phyloP scores from a whole-genome alignment of 1,140 invertebrate genomes.

The Vollenhovia emeryi region DNA sequence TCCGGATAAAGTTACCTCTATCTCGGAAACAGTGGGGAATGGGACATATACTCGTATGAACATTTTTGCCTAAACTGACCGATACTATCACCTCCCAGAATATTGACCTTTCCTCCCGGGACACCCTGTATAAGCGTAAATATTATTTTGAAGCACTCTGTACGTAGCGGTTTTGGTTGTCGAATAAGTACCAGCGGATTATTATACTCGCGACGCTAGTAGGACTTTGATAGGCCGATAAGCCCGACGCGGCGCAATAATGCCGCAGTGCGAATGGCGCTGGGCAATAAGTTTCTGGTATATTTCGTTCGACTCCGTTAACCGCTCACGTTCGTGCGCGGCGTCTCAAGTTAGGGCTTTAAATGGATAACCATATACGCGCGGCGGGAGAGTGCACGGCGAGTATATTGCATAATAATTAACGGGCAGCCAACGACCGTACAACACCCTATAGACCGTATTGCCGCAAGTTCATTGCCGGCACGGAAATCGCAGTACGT shows the following conservation, averaged over 20 bases:
- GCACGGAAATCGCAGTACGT: conserved; percentile 71
- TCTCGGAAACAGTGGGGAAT: too few species aligned
- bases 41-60: too few species aligned
- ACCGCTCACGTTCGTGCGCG: conserved; percentile 33
- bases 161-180: background rate
- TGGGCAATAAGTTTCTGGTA: conserved; percentile 37
- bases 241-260: background rate
- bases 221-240: background rate
- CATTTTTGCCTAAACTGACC: too few species aligned
- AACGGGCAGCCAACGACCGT: conserved; percentile 73
- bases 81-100: too few species aligned
- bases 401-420: conserved; percentile 81
- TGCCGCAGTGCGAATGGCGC: conserved; percentile 1
- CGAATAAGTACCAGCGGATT: background rate
- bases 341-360: conserved; percentile 62
- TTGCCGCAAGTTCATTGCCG: conserved; percentile 81
- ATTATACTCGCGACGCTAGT: background rate
- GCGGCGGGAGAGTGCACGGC: conserved; percentile 68
- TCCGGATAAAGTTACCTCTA: too few species aligned
- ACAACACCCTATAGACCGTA: conserved; percentile 63
- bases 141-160: too few species aligned
- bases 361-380: conserved; percentile 76
- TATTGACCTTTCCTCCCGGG: too few species aligned
- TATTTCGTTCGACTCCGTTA: conserved; percentile 54
- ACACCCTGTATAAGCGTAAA: too few species aligned